Evolutionary conservation across 2,888 invertebrate genomes (phyloP).

Genomic region (Andrena marginata): DNA sequence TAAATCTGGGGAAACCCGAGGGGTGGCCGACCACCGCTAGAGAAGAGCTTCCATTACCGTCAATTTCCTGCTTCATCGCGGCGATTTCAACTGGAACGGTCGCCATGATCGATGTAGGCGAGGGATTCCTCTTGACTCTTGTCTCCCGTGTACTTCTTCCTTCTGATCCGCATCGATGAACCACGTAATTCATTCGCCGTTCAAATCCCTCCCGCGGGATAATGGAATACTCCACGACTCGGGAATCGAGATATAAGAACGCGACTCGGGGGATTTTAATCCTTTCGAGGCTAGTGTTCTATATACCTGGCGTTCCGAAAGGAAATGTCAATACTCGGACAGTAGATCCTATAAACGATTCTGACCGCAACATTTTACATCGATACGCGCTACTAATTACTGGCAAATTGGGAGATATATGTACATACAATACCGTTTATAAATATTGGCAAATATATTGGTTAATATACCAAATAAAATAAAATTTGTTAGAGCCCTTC

Average conservation of each 20-base stretch:
- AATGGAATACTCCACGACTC: conserved; percentile 52
- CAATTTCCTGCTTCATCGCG: conserved; percentile 76
- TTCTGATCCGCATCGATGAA: conserved; percentile 60
- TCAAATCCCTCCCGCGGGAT: conserved; percentile 44
- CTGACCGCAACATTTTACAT: no score
- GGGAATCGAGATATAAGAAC: conserved; percentile 12
- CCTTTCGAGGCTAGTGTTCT: conserved; percentile 4
- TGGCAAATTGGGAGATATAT: no score
- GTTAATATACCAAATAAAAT: no score
- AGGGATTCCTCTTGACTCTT: conserved; percentile 37
- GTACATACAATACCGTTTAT: no score
- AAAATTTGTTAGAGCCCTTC: no score
- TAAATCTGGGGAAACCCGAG: conserved; percentile 62
- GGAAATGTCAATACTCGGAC: no score
- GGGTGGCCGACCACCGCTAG: conserved; percentile 42
- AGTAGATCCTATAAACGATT: no score
- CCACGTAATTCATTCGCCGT: conserved; percentile 57
- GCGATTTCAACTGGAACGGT: conserved; percentile 55
- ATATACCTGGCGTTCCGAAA: neutral
- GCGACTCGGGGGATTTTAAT: conserved; percentile 30
- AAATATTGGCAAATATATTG: no score
- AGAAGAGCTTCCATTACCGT: conserved; percentile 78
- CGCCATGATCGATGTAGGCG: conserved; percentile 55
- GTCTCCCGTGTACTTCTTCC: conserved; percentile 34
- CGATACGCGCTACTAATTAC: no score